phyloP scores from a whole-genome alignment of 1,140 invertebrate genomes.

The Ctenoplectra terminalis region DNA sequence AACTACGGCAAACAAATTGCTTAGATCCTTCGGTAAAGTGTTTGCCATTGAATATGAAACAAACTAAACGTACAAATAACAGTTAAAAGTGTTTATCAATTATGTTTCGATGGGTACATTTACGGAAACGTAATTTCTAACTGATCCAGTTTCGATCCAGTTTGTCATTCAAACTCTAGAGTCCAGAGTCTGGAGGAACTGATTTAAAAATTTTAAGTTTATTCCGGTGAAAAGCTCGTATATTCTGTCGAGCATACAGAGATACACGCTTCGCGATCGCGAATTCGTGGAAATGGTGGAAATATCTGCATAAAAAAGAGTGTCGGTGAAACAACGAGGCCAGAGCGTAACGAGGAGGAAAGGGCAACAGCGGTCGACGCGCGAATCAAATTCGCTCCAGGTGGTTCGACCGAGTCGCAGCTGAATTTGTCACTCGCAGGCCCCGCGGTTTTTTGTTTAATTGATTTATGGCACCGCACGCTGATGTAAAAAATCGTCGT shows the following conservation, averaged over 20 bases:
- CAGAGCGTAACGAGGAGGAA: constrained; percentile 23
- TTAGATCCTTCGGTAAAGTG: too few relatives aligned
- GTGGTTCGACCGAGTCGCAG: constrained; percentile 44
- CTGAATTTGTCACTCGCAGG: constrained; percentile 52
- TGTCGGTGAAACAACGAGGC: neutral
- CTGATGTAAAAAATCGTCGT: constrained; percentile 49
- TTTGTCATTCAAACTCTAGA: too few relatives aligned
- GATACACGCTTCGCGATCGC: neutral
- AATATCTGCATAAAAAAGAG: constrained; percentile 1
- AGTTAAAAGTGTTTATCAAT: neutral
- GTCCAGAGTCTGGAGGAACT: neutral
- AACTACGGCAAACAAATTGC: too few relatives aligned
- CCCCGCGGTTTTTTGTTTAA: constrained; percentile 51
- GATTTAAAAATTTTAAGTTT: neutral
- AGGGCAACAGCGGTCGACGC: constrained; percentile 11
- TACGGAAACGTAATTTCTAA: too few relatives aligned
- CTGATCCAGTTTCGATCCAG: too few relatives aligned
- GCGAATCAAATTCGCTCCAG: constrained; percentile 48
- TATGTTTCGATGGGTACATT: neutral
- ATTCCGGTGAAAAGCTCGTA: neutral
- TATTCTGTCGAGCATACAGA: neutral
- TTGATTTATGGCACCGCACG: constrained; percentile 52
- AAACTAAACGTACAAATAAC: too few relatives aligned
- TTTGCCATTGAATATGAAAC: rapidly evolving
- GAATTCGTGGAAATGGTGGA: neutral